A percentile compares a stretch with the other conserved stretches of the same genome.
These are phyloP conservation scores for Gracilinanus agilis DNA, from an alignment of 2,113 vertebrate species.

Conservation along the genomic window DNA sequence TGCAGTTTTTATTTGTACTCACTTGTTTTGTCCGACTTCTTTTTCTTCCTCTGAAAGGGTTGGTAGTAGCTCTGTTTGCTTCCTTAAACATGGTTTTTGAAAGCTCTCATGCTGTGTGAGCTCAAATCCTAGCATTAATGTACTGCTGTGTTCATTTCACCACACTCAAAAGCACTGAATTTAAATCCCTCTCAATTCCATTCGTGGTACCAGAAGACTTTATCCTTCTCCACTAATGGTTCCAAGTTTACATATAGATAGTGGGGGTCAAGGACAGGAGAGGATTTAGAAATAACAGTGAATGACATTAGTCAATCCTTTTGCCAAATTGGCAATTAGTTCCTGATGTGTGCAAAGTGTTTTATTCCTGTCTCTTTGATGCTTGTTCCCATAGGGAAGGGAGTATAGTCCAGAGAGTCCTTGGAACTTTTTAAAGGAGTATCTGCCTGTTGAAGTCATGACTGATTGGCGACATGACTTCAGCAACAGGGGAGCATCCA, in stretches of 20 bases:
- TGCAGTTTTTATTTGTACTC: conserved; percentile 78
- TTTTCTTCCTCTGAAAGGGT: conserved; percentile 83
- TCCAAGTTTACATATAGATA: conserved; percentile 88
- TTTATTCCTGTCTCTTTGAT: conserved; percentile 77
- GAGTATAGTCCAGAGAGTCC: conserved; percentile 50
- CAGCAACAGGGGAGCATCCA: conserved; percentile 63
- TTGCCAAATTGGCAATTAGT: conserved; percentile 82
- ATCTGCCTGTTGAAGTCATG: conserved; percentile 68
- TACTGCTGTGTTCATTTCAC: conserved; percentile 88
- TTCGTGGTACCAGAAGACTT: conserved; percentile 85
- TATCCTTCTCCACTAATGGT: conserved; percentile 86
- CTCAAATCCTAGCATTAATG: conserved; percentile 88
- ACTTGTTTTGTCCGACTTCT: conserved; percentile 82
- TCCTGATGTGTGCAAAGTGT: conserved; percentile 65
- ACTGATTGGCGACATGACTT: conserved; percentile 61
- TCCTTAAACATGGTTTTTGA: conserved; percentile 85
- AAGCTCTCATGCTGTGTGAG: conserved; percentile 87
- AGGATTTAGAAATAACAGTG: conserved; percentile 87
- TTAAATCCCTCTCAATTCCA: conserved; percentile 88
- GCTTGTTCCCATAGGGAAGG: conserved; percentile 65
- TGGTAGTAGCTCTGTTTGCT: conserved; percentile 84
- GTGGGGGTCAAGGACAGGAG: conserved; percentile 87
- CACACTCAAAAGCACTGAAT: conserved; percentile 85
- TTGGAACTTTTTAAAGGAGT: conserved; percentile 67
- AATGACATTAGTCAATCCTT: conserved; percentile 81